These are phyloP conservation scores for Ochotona princeps DNA, from an alignment of 2,113 vertebrate genomes.

Conservation along the genomic window DNA sequence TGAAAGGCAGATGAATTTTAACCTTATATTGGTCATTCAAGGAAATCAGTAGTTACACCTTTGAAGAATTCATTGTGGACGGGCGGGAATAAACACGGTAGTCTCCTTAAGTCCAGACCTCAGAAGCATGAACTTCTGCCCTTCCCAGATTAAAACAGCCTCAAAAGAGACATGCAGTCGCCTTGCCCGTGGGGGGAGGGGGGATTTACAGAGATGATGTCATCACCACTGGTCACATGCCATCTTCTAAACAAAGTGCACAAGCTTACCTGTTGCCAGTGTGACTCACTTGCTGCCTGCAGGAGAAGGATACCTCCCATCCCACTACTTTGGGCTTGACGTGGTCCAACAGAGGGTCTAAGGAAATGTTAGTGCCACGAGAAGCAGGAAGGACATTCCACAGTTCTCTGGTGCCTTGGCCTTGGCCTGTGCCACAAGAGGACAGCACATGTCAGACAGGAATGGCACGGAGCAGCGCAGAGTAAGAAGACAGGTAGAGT, in stretches of 20 bases:
- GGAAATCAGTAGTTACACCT: neutral
- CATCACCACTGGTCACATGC: neutral
- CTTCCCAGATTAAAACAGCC: neutral
- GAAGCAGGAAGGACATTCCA: neutral
- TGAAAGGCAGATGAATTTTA: neutral
- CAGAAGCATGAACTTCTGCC: neutral
- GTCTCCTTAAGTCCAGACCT: neutral
- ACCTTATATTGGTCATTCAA: neutral
- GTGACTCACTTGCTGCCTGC: neutral
- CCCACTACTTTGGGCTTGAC: neutral
- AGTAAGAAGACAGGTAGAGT: neutral
- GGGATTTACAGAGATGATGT: neutral
- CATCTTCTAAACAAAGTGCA: neutral
- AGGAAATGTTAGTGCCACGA: neutral
- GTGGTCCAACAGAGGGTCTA: neutral
- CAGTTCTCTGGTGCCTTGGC: neutral
- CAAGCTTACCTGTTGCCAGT: neutral
- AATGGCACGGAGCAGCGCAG: neutral
- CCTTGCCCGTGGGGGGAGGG: neutral
- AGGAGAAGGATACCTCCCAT: neutral
- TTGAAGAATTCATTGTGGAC: constrained; percentile 30
- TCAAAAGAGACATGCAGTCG: neutral
- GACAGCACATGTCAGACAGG: neutral
- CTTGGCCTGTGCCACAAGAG: neutral
- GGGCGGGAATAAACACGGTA: neutral